Evolutionary conservation across 2,797 vertebrate genomes (phyloP).

Genomic region (Limosa lapponica): DNA sequence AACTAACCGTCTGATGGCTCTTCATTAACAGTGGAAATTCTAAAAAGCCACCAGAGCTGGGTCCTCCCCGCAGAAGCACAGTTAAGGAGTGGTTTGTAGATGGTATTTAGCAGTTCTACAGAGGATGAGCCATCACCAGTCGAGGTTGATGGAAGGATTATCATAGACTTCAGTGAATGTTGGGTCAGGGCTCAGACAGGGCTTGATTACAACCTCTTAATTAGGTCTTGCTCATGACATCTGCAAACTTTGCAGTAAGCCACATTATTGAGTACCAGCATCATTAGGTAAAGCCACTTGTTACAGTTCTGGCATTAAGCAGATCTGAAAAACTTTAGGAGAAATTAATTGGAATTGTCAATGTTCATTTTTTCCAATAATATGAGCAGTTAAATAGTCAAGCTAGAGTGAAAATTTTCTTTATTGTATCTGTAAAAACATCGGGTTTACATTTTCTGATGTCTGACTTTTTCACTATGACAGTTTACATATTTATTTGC

Average conservation of each 20-base stretch:
- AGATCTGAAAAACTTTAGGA: background rate
- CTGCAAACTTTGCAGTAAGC: constrained; percentile 41
- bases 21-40: background rate
- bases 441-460: background rate
- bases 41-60: background rate
- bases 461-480: background rate
- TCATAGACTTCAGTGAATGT: background rate
- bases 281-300: background rate
- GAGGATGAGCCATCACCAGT: background rate
- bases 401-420: background rate
- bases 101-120: accelerated
- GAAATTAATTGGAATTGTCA: background rate
- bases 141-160: background rate
- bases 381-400: background rate
- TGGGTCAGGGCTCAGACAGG: background rate
- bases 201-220: background rate
- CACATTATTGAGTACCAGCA: background rate
- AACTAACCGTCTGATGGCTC: background rate
- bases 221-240: background rate
- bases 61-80: background rate
- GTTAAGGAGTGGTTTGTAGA: accelerated
- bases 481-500: constrained; percentile 18
- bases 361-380: background rate
- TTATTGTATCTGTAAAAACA: background rate
- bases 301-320: background rate